Conservation (phyloP, 92 coral and sea anemone genomes). For the Micromussa lordhowensis region DNA sequence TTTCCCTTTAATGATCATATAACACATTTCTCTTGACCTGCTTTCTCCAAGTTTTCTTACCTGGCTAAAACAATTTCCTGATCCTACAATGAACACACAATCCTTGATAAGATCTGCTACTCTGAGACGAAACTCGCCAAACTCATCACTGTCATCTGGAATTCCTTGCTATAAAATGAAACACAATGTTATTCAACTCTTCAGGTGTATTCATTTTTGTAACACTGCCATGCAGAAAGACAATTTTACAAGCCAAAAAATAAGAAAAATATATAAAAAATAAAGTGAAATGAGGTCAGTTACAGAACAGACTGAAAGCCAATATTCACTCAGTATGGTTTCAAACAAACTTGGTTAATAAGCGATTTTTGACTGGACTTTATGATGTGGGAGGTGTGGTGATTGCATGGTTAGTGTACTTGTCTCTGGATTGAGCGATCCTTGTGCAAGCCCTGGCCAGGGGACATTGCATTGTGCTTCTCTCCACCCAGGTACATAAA, state of each 20-base stretch:
- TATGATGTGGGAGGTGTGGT: too few species aligned
- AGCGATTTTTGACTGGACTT: too few species aligned
- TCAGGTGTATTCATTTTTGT: background rate
- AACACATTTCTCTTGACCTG: background rate
- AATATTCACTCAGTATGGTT: too few species aligned
- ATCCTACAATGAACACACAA: constrained; percentile 95
- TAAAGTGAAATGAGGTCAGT: too few species aligned
- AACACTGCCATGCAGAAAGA: background rate
- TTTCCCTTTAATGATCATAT: background rate
- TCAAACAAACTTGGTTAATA: too few species aligned
- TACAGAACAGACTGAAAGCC: too few species aligned
- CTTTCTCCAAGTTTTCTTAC: constrained; percentile 31
- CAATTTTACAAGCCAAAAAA: background rate
- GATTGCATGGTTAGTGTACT: too few species aligned
- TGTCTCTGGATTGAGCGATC: too few species aligned
- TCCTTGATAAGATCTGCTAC: constrained; percentile 96
- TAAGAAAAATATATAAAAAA: background rate
- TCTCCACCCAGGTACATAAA: too few species aligned
- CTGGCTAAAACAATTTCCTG: constrained; percentile 87
- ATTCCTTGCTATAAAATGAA: constrained; percentile 75
- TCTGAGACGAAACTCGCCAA: constrained; percentile 90
- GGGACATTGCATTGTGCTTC: too few species aligned
- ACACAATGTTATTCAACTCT: background rate
- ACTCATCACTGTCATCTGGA: constrained; percentile 87
- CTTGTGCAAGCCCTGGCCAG: too few species aligned